Conservation (phyloP, 2,113 vertebrate genomes). For the Peromyscus californicus region DNA sequence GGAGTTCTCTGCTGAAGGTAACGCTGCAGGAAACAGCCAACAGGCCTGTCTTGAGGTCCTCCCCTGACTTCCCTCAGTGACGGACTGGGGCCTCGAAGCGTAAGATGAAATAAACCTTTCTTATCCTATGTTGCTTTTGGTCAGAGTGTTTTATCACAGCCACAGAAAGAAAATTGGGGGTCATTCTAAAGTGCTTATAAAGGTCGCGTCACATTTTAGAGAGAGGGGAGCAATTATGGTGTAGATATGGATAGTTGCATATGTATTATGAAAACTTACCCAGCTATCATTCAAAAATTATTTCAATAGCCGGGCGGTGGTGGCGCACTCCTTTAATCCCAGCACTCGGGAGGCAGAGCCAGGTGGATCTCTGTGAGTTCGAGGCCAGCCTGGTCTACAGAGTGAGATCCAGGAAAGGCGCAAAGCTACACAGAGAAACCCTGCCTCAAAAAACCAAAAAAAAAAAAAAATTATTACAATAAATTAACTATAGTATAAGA, state of each 20-base stretch:
- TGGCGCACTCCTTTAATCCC: no score
- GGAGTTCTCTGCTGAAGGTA: neutral
- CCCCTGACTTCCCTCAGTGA: no score
- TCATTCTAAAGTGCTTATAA: neutral
- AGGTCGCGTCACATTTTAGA: neutral
- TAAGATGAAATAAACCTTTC: neutral
- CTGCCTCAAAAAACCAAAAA: no score
- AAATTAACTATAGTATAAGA: neutral
- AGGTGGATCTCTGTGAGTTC: no score
- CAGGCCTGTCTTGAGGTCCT: neutral
- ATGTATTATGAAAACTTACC: neutral
- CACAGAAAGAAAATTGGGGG: neutral
- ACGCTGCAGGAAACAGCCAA: neutral
- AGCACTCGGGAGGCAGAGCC: no score
- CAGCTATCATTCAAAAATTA: neutral
- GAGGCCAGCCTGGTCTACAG: no score
- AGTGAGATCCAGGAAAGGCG: no score
- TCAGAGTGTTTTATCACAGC: neutral
- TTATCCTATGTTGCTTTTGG: neutral
- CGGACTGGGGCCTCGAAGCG: neutral
- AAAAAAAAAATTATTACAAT: neutral
- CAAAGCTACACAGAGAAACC: no score
- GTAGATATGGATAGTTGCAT: neutral
- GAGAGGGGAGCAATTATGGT: neutral
- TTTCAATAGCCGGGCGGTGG: neutral